Base-by-base conservation (phyloP, 2,113 vertebrate genomes). In the Synodontis membranacea region DNA sequence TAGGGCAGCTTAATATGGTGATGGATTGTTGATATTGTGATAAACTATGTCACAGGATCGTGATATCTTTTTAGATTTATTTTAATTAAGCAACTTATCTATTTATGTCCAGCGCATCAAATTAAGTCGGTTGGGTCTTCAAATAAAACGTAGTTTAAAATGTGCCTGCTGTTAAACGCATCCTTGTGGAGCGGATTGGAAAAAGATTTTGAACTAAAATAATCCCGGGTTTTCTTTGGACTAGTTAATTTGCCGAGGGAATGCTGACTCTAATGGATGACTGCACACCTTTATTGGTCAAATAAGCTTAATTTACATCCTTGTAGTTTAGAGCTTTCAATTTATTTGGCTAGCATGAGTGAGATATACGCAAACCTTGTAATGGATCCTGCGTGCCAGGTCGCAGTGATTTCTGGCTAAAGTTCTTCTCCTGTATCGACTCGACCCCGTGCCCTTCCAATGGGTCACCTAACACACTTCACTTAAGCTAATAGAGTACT, bases 401-500 rank as follows among this genome's bases (percentile, higher is more conserved):
- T 19, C 3, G 28, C 74, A 50, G 21, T 2, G 56, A 46, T 44
- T 58, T 81, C 37, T 64, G 56, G 54, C 37, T 82, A 44, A 82
- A 46, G 80, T n/a, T 82, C 56, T 82, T 37, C 80, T 60, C 54
- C 34, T 31, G 56, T 62, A 82, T 64, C 25, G 17, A 82, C 39
- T 31, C 80, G 4, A 31, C 62, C 68, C 50, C 50, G 56, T 72
- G 39, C 19, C 17, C 48, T 31, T 46, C 46, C 28, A 37, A n/a
- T 15, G 64, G 76, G 76, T 86, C 48, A 76, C 82, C 70, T 31
- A 87, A 80, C 83, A 89, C 56, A 82, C 80, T 82, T 82, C 80
- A n/a, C 37, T 64, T 62, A n/a, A 82, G 28, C 39, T 62, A 82
- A 82, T 62, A 19, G 25, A 62, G 56, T 60, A n/a, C 10, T 44